phyloP scores from a whole-genome alignment of 2,113 vertebrate species.

The Cebus imitator region DNA sequence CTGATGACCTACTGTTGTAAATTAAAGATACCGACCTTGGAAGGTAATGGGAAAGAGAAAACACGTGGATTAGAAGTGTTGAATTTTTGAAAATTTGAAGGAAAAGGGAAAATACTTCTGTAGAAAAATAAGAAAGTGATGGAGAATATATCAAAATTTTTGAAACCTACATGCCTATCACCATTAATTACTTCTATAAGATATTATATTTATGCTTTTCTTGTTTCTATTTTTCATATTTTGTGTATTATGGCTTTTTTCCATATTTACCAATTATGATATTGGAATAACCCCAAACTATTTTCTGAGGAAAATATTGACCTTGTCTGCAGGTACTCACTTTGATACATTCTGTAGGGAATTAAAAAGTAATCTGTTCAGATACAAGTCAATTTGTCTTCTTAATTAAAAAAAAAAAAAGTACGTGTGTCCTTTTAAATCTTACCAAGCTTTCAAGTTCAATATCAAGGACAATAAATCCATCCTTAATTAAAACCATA shows the following conservation, averaged over 20 bases:
- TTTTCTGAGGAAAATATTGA: slow-evolving; percentile 41
- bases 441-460: not conserved
- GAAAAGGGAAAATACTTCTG: not conserved
- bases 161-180: not conserved
- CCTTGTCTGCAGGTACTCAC: slow-evolving; percentile 15
- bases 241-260: not conserved
- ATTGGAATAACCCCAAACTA: not conserved
- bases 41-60: not conserved
- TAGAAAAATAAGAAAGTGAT: not conserved
- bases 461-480: slow-evolving; percentile 30
- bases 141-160: not conserved
- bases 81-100: slow-evolving; percentile 14
- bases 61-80: not conserved
- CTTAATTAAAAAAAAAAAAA: slow-evolving; percentile 26
- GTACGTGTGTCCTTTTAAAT: slow-evolving; percentile 24
- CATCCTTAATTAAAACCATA: slow-evolving; percentile 44
- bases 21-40: not conserved
- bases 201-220: not conserved
- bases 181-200: not conserved
- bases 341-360: slow-evolving; percentile 11
- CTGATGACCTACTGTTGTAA: not conserved
- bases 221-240: not conserved
- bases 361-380: slow-evolving; percentile 57
- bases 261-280: slow-evolving; percentile 24
- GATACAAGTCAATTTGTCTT: slow-evolving; percentile 49